A percentile compares a stretch with the other conserved stretches of the same genome.
These are phyloP conservation scores for Cyanocitta stelleri DNA, from an alignment of 2,113 vertebrate genomes.

Conservation along the genomic window DNA sequence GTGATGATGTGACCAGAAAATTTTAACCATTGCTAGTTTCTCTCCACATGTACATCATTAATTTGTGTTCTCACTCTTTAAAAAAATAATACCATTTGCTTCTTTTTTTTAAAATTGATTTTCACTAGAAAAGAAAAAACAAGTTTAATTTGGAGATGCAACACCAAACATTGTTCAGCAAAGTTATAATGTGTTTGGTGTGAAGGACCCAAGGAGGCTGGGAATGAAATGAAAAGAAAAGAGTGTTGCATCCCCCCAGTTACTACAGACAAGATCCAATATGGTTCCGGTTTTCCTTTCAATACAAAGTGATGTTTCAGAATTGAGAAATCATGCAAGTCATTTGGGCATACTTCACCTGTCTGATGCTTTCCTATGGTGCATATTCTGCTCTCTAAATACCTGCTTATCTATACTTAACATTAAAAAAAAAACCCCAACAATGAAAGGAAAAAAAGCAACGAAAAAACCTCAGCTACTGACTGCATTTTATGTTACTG, in stretches of 20 bases:
- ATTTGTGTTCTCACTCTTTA: not conserved
- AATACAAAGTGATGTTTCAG: not conserved
- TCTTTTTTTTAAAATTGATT: not conserved
- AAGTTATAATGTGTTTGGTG: not conserved
- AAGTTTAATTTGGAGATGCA: not conserved
- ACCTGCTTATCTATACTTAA: not conserved
- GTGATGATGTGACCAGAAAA: not conserved
- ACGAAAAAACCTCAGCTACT: not conserved
- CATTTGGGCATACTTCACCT: not conserved
- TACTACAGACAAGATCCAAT: not conserved
- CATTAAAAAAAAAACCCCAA: not conserved
- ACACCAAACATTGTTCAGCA: not conserved
- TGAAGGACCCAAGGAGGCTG: not conserved
- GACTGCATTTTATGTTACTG: not conserved
- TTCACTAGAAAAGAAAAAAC: not conserved
- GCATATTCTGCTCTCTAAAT: not conserved
- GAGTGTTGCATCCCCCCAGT: not conserved
- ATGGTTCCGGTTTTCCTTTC: not conserved
- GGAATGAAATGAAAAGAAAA: not conserved
- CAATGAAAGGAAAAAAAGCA: not conserved
- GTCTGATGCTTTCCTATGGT: not conserved
- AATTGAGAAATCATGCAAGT: not conserved
- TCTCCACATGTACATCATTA: not conserved
- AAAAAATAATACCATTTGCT: not conserved
- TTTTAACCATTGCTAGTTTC: not conserved